Conservation (phyloP, 2,888 invertebrate species). For the Meghimatium bilineatum region DNA sequence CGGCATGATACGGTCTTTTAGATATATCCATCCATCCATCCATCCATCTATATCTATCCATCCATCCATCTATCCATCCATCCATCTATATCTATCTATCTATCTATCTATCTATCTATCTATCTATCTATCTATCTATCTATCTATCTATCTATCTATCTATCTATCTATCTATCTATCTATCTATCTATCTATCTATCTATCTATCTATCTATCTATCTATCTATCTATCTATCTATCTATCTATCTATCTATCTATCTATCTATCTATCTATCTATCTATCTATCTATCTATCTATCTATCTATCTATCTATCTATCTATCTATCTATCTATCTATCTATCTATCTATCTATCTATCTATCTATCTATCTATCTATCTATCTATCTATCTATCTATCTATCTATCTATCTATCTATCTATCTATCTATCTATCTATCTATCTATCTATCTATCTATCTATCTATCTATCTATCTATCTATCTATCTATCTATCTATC, state of each 20-base stretch:
- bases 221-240: slow-evolving; percentile 13
- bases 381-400: neutral
- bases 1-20: too few relatives aligned
- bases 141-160: slow-evolving; percentile 13
- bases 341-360: slow-evolving; percentile 13
- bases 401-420: neutral
- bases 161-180: slow-evolving; percentile 10
- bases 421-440: neutral
- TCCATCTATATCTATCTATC: too few relatives aligned
- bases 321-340: slow-evolving; percentile 13
- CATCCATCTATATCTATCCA: too few relatives aligned
- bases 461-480: slow-evolving; percentile 24
- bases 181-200: slow-evolving; percentile 10
- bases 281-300: slow-evolving; percentile 3
- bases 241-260: slow-evolving; percentile 13
- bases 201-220: slow-evolving; percentile 13
- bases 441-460: slow-evolving; percentile 13
- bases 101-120: slow-evolving; percentile 13
- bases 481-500: slow-evolving; percentile 25
- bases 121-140: slow-evolving; percentile 13
- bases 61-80: too few relatives aligned
- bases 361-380: slow-evolving; percentile 15
- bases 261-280: slow-evolving; percentile 3
- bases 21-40: neutral
- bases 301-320: slow-evolving; percentile 15